These are phyloP conservation scores for Ciconia nigra DNA, from an alignment of 2,797 vertebrate species.

Conservation along the genomic window DNA sequence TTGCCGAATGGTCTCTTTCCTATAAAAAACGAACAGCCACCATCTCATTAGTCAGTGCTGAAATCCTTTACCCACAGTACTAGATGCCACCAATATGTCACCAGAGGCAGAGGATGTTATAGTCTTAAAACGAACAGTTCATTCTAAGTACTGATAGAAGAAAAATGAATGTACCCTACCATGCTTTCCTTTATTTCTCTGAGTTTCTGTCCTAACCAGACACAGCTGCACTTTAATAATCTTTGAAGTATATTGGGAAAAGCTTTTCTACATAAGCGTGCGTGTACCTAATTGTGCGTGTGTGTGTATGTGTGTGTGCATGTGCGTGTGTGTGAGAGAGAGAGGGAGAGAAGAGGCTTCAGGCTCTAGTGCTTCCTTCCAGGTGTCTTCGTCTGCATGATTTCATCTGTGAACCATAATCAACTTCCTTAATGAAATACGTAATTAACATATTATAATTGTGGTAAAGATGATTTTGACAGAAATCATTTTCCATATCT, in stretches of 20 bases:
- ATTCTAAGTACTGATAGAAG: constrained; percentile 27
- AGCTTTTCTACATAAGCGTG: background rate
- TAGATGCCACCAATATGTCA: constrained; percentile 60
- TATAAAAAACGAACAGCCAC: background rate
- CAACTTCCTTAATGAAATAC: constrained; percentile 99
- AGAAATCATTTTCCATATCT: constrained; percentile 99
- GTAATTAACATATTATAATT: constrained; percentile 99
- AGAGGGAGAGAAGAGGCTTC: constrained; percentile 72
- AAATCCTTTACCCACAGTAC: constrained; percentile 26
- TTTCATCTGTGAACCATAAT: constrained; percentile 98
- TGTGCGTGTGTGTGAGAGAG: background rate
- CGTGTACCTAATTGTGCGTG: constrained; percentile 13
- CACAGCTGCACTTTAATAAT: background rate
- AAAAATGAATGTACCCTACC: background rate
- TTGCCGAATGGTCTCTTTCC: background rate
- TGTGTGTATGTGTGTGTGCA: background rate
- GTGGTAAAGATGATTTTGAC: constrained; percentile 99
- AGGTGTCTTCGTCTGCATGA: constrained; percentile 92
- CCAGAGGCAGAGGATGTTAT: constrained; percentile 1
- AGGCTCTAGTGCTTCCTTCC: constrained; percentile 88
- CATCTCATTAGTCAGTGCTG: background rate
- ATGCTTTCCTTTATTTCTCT: background rate
- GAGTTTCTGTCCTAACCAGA: background rate
- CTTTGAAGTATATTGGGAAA: background rate
- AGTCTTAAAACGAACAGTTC: constrained; percentile 12